Evolutionary conservation across 1,140 invertebrate genomes (phyloP), one percentile per base, ranked within the genome.

Genomic region (Apis cerana): DNA sequence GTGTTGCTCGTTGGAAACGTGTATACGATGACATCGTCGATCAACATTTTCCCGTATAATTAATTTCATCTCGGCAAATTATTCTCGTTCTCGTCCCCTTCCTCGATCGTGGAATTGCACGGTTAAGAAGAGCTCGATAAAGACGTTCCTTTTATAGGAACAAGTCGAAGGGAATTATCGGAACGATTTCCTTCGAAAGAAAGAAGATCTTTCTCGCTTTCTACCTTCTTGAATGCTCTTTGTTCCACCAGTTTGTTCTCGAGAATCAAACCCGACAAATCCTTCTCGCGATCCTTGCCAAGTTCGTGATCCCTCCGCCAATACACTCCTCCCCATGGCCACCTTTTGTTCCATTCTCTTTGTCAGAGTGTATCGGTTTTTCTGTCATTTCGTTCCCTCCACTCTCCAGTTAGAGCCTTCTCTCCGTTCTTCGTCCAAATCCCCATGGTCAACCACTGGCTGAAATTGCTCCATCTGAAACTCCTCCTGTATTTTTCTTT

Each of bases 261-360:
- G 62, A 54, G 52, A 64, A 70, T 59, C 54, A 43, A 43, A 43
- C 7, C 58, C 52, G 21, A 52, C 75, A 77, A 79, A 83, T 77
- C 81, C 75, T 82, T 69, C 43, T 15, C 17, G 27, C 33, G 81
- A 71, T 79, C 68, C 76, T 67, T 27, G 69, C 68, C 4, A 19
- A 33, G 52, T 33, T 61, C 50, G 80, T 64, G 81, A 82, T 82
- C 81, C 81, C 78, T 64, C 58, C 56, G 10, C 54, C 68, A 80
- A 70, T 59, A 64, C 75, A 17, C 59, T 23, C 10, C 5, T 56
- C n/a, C 52, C 62, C 68, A 74, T 15, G 75, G 82, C 65, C 87
- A 85, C 68, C 78, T 76, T 88, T 87, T 78, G 80, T 78, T 83
- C 88, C 43, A 43, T 67, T 75, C 82, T 69, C 85, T 88, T 87